These are phyloP conservation scores for Antennarius striatus DNA, from an alignment of 2,113 vertebrate species.

Conservation along the genomic window DNA sequence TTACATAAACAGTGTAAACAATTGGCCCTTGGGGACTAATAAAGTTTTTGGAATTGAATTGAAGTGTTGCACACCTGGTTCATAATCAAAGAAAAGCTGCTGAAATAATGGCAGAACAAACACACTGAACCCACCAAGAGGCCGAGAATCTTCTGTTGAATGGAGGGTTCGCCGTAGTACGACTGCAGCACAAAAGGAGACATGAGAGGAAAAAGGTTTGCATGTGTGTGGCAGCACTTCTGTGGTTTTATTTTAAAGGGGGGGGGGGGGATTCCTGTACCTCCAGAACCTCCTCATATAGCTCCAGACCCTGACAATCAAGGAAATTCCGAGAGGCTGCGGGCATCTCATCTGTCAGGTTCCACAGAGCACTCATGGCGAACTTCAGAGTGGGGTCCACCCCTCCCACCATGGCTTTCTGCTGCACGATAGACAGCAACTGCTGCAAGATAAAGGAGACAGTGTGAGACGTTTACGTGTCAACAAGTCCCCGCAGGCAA, in stretches of 20 bases:
- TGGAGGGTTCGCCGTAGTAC: slow-evolving; percentile 86
- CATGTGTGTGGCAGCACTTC: not conserved
- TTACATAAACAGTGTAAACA: too few species aligned
- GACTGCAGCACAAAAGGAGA: slow-evolving; percentile 75
- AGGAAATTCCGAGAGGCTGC: slow-evolving; percentile 89
- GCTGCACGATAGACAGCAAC: slow-evolving; percentile 92
- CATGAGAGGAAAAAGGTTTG: not conserved
- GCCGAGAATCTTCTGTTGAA: slow-evolving; percentile 92
- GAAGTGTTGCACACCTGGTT: not conserved
- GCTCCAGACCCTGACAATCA: slow-evolving; percentile 91
- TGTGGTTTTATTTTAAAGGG: too few species aligned
- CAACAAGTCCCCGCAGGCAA: not conserved
- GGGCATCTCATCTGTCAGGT: slow-evolving; percentile 93
- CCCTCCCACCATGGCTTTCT: slow-evolving; percentile 89
- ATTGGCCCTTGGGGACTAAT: not conserved
- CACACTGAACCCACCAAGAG: slow-evolving; percentile 84
- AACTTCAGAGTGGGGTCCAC: slow-evolving; percentile 92
- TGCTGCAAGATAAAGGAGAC: slow-evolving; percentile 74
- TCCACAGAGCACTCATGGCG: slow-evolving; percentile 93
- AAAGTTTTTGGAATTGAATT: not conserved
- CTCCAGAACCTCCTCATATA: slow-evolving; percentile 93
- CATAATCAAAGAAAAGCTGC: not conserved
- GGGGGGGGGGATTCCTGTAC: slow-evolving; percentile 58
- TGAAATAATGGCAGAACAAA: not conserved
- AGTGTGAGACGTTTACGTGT: not conserved